These are phyloP conservation scores for Shinisaurus crocodilurus DNA, from an alignment of 2,113 vertebrate species.

Conservation along the genomic window DNA sequence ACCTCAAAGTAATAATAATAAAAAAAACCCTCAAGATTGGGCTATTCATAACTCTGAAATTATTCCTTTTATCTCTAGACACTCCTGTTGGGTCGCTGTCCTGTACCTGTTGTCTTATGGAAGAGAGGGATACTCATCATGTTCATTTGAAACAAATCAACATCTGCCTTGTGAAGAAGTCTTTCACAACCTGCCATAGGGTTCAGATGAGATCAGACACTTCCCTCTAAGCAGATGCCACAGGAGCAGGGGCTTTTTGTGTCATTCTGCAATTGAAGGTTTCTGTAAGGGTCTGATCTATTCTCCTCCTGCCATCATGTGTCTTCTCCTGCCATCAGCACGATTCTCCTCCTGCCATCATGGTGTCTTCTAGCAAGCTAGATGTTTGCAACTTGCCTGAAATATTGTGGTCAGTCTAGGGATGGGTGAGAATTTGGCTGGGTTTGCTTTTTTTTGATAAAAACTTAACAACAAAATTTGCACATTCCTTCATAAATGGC, in stretches of 20 bases:
- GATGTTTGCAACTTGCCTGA: not conserved
- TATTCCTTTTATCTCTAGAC: not conserved
- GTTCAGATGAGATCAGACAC: not conserved
- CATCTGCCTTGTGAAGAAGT: not conserved
- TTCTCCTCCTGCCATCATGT: not conserved
- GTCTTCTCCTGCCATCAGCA: no score
- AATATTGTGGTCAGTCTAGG: not conserved
- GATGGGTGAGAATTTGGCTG: no score
- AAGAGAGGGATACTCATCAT: not conserved
- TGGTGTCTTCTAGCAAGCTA: not conserved
- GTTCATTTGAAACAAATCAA: conserved; percentile 4
- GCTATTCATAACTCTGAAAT: not conserved
- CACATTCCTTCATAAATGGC: no score
- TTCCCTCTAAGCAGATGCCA: not conserved
- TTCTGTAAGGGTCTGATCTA: not conserved
- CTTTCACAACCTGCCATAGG: not conserved
- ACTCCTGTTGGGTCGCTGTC: not conserved
- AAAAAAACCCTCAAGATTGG: not conserved
- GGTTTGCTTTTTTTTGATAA: no score
- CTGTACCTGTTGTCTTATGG: not conserved
- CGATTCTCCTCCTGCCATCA: not conserved
- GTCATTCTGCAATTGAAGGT: not conserved
- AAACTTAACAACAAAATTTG: no score
- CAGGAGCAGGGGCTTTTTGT: not conserved
- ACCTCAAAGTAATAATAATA: not conserved